phyloP scores from a whole-genome alignment of 2,888 invertebrate genomes.

The Lepidocyrtinus sp. region DNA sequence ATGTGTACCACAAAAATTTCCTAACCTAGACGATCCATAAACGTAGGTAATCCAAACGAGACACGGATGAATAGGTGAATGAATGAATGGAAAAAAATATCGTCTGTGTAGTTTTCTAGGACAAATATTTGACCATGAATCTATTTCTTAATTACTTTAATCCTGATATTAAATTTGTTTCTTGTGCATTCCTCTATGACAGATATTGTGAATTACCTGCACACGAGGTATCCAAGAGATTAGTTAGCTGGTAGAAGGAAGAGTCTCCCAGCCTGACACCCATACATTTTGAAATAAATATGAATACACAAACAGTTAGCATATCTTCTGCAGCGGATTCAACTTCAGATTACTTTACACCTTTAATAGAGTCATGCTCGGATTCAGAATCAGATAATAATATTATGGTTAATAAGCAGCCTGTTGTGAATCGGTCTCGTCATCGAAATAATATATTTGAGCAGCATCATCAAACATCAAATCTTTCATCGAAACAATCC shows the following conservation, averaged over 20 bases:
- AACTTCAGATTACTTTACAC: conserved; percentile 52
- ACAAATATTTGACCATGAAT: too few relatives aligned
- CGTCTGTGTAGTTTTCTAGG: too few relatives aligned
- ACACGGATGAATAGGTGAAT: too few relatives aligned
- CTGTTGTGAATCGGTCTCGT: conserved; percentile 39
- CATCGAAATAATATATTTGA: conserved; percentile 8
- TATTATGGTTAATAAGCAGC: conserved; percentile 55
- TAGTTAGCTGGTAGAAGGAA: neutral
- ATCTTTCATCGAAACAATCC: conserved; percentile 54
- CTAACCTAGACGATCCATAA: too few relatives aligned
- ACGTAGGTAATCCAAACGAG: too few relatives aligned
- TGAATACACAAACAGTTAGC: conserved; percentile 48
- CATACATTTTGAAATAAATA: conserved; percentile 24
- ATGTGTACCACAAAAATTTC: too few relatives aligned
- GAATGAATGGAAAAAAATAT: too few relatives aligned
- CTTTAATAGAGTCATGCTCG: conserved; percentile 47
- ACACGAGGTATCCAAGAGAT: neutral
- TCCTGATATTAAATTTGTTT: conserved; percentile 16
- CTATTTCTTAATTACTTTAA: too few relatives aligned
- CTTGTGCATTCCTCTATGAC: neutral
- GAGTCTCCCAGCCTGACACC: neutral
- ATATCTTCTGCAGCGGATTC: conserved; percentile 54
- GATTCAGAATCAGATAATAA: conserved; percentile 55
- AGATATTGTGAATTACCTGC: conserved; percentile 2
- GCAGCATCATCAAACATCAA: conserved; percentile 22